Percentiles rank a stretch among this genome's conserved stretches.
Evolutionary conservation across 2,888 invertebrate species (phyloP).

Genomic region (Leucozona laternaria): DNA sequence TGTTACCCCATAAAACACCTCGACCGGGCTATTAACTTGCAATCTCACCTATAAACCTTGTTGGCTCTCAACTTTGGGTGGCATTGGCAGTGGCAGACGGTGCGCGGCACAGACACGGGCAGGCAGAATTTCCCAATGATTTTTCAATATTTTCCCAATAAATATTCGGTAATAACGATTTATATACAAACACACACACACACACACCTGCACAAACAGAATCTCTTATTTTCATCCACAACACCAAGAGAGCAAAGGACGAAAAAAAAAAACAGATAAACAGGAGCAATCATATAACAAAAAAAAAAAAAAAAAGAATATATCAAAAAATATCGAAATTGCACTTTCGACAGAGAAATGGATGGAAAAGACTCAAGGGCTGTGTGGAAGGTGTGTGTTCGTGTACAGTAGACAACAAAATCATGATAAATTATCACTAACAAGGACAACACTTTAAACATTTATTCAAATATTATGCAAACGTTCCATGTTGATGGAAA

Average conservation of each 20-base stretch:
- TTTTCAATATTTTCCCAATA: conserved; percentile 77
- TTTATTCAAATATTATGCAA: conserved; percentile 77
- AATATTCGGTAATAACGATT: conserved; percentile 77
- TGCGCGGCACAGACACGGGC: not conserved
- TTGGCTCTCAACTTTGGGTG: not conserved
- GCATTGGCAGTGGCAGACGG: not conserved
- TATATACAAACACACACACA: conserved; percentile 54
- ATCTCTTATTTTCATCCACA: conserved; percentile 20
- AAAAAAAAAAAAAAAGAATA: conserved; percentile 9
- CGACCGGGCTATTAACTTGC: conserved; percentile 64
- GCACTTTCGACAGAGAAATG: conserved; percentile 51
- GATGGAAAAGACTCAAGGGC: conserved; percentile 17
- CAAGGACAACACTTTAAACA: conserved; percentile 77
- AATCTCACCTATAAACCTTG: conserved; percentile 66
- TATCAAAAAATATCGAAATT: conserved; percentile 53
- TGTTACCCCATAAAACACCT: conserved; percentile 63
- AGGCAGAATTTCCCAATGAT: conserved; percentile 66
- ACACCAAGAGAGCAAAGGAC: conserved; percentile 15
- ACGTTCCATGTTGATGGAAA: conserved; percentile 61
- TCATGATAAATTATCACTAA: conserved; percentile 77
- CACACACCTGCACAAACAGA: conserved; percentile 1
- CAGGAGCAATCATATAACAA: conserved; percentile 42
- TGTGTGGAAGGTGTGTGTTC: not conserved
- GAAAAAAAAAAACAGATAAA: conserved; percentile 34
- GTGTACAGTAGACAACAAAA: conserved; percentile 67